A percentile compares a stretch with the other conserved stretches of the same genome.
Conservation (phyloP, 2,113 vertebrate genomes). For the Pampusana beccarii region DNA sequence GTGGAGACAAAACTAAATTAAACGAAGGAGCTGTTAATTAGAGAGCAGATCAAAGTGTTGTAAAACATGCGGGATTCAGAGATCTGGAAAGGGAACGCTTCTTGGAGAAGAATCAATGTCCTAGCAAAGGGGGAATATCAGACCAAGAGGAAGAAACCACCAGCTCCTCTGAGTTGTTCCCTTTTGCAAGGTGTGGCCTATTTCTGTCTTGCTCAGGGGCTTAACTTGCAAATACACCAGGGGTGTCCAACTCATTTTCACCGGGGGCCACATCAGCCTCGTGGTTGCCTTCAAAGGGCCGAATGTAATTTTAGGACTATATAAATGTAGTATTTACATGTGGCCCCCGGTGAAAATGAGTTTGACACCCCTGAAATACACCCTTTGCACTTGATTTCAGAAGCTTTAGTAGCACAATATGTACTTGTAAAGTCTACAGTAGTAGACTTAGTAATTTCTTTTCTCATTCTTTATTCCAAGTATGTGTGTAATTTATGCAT, state of each 20-base stretch:
- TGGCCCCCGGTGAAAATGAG: too few species aligned
- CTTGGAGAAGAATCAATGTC: background rate
- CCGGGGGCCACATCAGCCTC: too few species aligned
- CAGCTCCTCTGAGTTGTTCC: background rate
- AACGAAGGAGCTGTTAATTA: background rate
- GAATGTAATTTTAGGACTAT: too few species aligned
- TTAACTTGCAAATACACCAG: background rate
- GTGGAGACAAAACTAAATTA: slow-evolving; percentile 10
- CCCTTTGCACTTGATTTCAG: background rate
- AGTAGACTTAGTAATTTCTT: background rate
- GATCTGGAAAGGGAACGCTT: background rate
- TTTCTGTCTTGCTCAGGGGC: background rate
- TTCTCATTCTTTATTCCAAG: background rate
- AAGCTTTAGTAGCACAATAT: background rate
- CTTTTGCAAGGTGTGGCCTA: background rate
- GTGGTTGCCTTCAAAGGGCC: too few species aligned
- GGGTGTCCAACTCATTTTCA: too few species aligned
- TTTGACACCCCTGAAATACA: background rate
- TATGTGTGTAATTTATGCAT: background rate
- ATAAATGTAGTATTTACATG: too few species aligned
- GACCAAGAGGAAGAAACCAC: background rate
- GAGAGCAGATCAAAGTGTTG: background rate
- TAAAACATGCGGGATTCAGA: background rate
- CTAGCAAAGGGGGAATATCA: background rate
- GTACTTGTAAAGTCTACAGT: background rate